phyloP scores from a whole-genome alignment of 2,888 invertebrate genomes.

The Parnassius orleans region DNA sequence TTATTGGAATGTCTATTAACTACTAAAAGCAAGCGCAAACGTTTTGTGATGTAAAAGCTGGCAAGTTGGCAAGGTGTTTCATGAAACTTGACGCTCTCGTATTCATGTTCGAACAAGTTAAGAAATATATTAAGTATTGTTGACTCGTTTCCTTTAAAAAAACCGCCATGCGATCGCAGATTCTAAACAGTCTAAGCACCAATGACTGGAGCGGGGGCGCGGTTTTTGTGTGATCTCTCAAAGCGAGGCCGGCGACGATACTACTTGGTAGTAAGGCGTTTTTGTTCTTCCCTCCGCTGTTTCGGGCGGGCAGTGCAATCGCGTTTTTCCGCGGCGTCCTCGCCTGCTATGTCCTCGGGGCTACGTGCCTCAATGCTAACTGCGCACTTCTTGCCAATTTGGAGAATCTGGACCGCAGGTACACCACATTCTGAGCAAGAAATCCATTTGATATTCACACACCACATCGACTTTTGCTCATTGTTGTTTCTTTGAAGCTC shows the following conservation, averaged over 20 bases:
- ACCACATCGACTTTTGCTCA: too few species aligned
- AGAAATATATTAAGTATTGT: too few species aligned
- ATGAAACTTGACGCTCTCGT: too few species aligned
- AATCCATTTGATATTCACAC: too few species aligned
- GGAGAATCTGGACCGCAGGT: background rate
- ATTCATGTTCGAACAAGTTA: too few species aligned
- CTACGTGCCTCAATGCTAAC: conserved; percentile 1
- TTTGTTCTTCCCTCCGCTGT: background rate
- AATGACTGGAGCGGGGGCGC: background rate
- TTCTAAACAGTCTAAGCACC: background rate
- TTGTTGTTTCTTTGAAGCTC: too few species aligned
- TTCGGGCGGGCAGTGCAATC: background rate
- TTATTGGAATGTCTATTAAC: too few species aligned
- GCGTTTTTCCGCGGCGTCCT: background rate
- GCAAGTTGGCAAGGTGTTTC: too few species aligned
- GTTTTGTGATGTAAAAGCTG: too few species aligned
- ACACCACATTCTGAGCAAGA: background rate
- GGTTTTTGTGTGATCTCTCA: background rate
- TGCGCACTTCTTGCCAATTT: background rate
- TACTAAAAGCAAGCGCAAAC: too few species aligned
- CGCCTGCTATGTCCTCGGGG: too few species aligned
- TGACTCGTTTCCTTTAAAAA: too few species aligned
- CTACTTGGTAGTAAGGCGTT: background rate
- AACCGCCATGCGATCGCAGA: background rate
- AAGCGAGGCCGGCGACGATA: background rate